A percentile compares a stretch with the other conserved stretches of the same genome.
phyloP scores from a whole-genome alignment of 2,797 vertebrate species.

The Mus minutoides region DNA sequence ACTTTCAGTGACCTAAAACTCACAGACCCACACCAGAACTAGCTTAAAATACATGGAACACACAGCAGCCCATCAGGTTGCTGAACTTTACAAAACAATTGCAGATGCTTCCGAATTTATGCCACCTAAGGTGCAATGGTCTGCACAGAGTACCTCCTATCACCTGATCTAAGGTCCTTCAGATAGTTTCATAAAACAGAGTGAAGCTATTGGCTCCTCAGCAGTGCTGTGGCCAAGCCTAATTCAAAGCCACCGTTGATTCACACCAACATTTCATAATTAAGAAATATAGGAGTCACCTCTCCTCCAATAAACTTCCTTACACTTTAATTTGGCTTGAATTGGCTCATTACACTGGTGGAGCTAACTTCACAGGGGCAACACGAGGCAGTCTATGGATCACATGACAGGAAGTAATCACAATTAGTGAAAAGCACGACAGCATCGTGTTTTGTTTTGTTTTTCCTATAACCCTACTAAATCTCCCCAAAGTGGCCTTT shows the following conservation, averaged over 20 bases:
- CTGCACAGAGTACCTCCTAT: not conserved
- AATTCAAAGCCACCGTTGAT: not conserved
- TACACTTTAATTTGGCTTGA: no score
- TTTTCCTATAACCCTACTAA: not conserved
- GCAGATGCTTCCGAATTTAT: not conserved
- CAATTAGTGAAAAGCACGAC: not conserved
- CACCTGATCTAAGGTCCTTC: not conserved
- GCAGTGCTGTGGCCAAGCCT: not conserved
- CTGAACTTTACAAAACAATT: not conserved
- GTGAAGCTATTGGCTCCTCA: not conserved
- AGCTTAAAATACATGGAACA: accelerated
- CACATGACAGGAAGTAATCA: not conserved
- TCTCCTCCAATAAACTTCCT: no score
- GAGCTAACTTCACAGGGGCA: no score
- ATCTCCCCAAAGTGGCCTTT: conserved; percentile 24
- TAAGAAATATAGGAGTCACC: not conserved
- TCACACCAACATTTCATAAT: not conserved
- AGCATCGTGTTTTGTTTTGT: not conserved
- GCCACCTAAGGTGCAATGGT: accelerated
- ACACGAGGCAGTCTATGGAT: not conserved
- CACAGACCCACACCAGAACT: not conserved
- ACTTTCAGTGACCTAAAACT: not conserved
- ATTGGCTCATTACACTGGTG: no score
- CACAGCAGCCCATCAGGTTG: accelerated
- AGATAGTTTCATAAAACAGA: not conserved